These are phyloP conservation scores for Aurelia aurita complex sp. Pacific DNA, from an alignment of 30 jellyfish, hydroid and myxozoan genomes.

Conservation along the genomic window DNA sequence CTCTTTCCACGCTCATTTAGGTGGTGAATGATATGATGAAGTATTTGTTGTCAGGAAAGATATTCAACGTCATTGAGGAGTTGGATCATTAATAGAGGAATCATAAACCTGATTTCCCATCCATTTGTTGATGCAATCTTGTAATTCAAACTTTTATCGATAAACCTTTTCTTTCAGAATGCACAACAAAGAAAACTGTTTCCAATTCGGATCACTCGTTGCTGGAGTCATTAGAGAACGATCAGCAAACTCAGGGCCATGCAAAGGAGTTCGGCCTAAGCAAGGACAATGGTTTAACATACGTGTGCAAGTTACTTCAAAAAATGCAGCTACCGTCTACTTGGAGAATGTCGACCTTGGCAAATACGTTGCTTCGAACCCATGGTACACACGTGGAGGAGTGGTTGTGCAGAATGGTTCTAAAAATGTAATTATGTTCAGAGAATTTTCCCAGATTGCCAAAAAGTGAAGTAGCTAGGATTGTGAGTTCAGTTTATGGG, in stretches of 20 bases:
- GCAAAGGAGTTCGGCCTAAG: slow-evolving; percentile 41
- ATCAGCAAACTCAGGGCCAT: slow-evolving; percentile 29
- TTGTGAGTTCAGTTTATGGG: no score
- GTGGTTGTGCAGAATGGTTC: slow-evolving; percentile 78
- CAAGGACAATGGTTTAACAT: slow-evolving; percentile 45
- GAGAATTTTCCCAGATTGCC: slow-evolving; percentile 37
- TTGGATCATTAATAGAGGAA: no score
- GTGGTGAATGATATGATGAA: no score
- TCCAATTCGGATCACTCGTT: slow-evolving; percentile 71
- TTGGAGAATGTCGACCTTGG: slow-evolving; percentile 44
- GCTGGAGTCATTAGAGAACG: slow-evolving; percentile 65
- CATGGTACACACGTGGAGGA: slow-evolving; percentile 80
- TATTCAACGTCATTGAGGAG: no score
- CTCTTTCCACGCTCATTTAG: no score
- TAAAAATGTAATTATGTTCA: slow-evolving; percentile 71
- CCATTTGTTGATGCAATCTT: no score
- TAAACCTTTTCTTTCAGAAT: slow-evolving; percentile 6
- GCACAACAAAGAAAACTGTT: slow-evolving; percentile 51
- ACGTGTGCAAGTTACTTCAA: slow-evolving; percentile 49
- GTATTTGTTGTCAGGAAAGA: no score
- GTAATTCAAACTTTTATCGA: no score
- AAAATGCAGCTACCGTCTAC: slow-evolving; percentile 40
- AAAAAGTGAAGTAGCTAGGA: no score
- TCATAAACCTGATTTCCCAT: no score
- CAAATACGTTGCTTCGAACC: slow-evolving; percentile 32